Conservation (phyloP, 2,113 vertebrate species). For the Sylvilagus bachmani region DNA sequence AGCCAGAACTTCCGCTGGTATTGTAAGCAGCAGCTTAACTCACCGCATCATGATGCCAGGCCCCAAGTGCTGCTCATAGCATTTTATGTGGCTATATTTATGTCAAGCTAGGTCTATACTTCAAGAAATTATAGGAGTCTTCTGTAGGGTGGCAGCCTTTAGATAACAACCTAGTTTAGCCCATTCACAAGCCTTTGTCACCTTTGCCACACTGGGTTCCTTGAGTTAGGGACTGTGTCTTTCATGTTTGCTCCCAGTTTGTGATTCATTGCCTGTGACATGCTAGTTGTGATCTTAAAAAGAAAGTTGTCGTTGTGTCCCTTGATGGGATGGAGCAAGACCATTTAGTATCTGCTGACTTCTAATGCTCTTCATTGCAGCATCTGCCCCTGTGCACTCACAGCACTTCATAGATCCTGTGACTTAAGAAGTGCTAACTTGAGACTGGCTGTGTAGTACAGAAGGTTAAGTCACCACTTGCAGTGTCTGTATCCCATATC, state of each 20-base stretch:
- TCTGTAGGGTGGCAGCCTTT: not conserved
- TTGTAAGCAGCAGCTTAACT: not conserved
- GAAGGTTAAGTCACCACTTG: too few relatives aligned
- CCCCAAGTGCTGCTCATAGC: not conserved
- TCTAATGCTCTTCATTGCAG: too few relatives aligned
- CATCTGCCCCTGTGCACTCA: too few relatives aligned
- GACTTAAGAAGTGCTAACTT: too few relatives aligned
- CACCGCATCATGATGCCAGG: not conserved
- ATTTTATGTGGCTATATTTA: not conserved
- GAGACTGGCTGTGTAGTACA: too few relatives aligned
- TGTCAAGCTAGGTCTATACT: not conserved
- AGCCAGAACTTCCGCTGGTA: not conserved
- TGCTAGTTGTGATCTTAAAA: conserved; percentile 45
- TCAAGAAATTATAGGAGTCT: not conserved
- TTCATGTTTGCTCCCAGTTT: not conserved
- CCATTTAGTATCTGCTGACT: too few relatives aligned
- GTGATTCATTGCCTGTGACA: not conserved
- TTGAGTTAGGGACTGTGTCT: not conserved
- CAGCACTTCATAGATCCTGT: too few relatives aligned
- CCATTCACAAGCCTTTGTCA: not conserved
- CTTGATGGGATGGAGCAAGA: too few relatives aligned
- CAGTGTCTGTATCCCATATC: too few relatives aligned
- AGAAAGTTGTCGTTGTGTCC: not conserved
- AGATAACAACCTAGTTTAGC: not conserved
- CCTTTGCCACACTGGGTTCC: not conserved